Base-by-base conservation (phyloP, 2,113 vertebrate species). In the Phainopepla nitens region DNA sequence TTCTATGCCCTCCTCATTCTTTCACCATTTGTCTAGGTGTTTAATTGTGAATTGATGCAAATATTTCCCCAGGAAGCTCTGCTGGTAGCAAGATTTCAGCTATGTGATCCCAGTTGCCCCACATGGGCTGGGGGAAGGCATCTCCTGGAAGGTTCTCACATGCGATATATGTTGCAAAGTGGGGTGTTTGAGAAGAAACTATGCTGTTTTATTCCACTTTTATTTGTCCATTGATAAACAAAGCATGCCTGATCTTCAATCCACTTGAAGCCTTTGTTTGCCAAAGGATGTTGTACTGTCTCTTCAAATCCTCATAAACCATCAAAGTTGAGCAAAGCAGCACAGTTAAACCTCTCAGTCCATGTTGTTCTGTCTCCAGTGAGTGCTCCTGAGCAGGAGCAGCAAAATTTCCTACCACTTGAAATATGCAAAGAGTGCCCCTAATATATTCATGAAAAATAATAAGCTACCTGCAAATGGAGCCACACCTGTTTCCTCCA, bases 401-500 rank as follows among this genome's bases (percentile, higher is more conserved):
- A 89, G 76, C 24, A 81, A 71, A 88, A 87, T 94, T 49, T 71
- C n/a, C 51, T 93, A 23, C 45, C 49, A 42, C 33, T 62, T 68
- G n/a, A 89, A 93, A 92, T 70, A 82, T 45, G 58, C 65, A 88
- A 89, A 93, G 49, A 68, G 9, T 45, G 19, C 15, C 65, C 90
- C n/a, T 90, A 90, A 87, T 64, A 41, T 77, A 80, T 84, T 71
- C 7, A 86, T 76, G 79, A 83, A 90, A 90, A 95, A 78, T 90
- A 94, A 83, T 65, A 83, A 95, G 41, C 57, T 92, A 75, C 72
- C 80, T 94, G 62, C 33, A 86, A 95, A 90, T 39, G 51, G 76
- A 82, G 53, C 68, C 90, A 81, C 92, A 93, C 94, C 90, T 93
- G 56, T 90, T 92, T 89, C 89, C 31, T 92, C 29, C 65, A 87